Evolutionary conservation across 2,797 vertebrate genomes (phyloP), one percentile per base, ranked within the genome.

Genomic region (Clarias laeviceps): DNA sequence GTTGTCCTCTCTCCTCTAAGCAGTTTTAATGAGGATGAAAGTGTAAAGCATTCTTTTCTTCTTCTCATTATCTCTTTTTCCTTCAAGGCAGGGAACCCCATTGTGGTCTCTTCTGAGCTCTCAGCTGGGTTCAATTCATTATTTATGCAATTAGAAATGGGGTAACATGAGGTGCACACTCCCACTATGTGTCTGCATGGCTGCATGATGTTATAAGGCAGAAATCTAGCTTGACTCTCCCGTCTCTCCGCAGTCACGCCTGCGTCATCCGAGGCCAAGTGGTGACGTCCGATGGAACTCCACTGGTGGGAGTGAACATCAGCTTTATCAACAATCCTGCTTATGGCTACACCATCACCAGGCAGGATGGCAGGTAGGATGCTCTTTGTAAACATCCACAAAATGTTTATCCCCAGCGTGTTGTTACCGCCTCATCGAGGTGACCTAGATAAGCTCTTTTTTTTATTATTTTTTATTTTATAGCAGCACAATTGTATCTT

Each of bases 251-350:
- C 93, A 99, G 98, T 82, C 97, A 99, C 0, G 97, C 96, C 0
- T 99, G 98, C 92, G 98, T 99, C 86, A 99, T 99, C 76, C 97
- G 98, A 87, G 98, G 98, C 87, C 97, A 99, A 92, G 98, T 99
- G 83, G 97, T 99, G 91, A 99, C 98, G 0, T 97, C 97, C 0
- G 98, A 99, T 57, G 97, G 97, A 56, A 99, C 98, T 4, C 97
- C 98, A 0, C 94, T 99, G 82, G 98, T 99, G 32, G 98, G 98
- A 40, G 98, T 99, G 90, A 99, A 99, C 93, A 96, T 99, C 95
- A 99, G 97, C 87, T 99, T 99, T 87, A 95, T 96, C 93, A 97
- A 96, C 92, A 97, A 95, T 79, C 97, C 98, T 1, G 93, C 95
- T 8, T 98, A 96, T 37, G 98, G 98, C 62, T 98, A 98, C 91